Conservation (phyloP, 23 tunicate species). For the Halocynthia aurantium region DNA sequence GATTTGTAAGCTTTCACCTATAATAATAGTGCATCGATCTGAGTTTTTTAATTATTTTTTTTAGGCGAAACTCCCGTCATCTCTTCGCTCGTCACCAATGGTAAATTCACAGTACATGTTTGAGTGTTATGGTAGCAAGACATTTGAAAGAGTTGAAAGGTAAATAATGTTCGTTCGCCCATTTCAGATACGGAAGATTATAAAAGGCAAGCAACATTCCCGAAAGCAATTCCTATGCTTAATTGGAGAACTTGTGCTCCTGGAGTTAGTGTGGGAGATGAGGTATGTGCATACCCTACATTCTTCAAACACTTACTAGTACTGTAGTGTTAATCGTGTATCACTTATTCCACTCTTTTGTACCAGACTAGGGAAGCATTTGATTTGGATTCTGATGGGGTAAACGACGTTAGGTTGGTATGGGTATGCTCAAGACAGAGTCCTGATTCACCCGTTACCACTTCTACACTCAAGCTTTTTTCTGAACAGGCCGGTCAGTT, state of each 20-base stretch:
- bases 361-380: slow-evolving; percentile 2
- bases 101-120: background rate
- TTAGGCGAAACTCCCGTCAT: slow-evolving; percentile 1
- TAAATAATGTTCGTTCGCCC: background rate
- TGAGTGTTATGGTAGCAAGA: background rate
- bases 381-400: slow-evolving; percentile 13
- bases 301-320: too few species aligned
- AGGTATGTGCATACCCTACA: background rate
- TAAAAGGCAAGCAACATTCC: background rate
- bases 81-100: slow-evolving; percentile 1
- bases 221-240: background rate
- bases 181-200: background rate
- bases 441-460: background rate
- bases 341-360: background rate
- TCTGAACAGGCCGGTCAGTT: slow-evolving; percentile 1
- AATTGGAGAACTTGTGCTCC: slow-evolving; percentile 17
- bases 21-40: too few species aligned
- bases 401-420: slow-evolving; percentile 4
- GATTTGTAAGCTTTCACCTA: too few species aligned
- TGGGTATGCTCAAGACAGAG: slow-evolving; percentile 11
- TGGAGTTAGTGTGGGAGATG: background rate
- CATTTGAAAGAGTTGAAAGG: background rate
- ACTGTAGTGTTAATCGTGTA: too few species aligned
- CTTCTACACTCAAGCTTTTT: background rate
- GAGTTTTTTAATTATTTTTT: background rate